Base-by-base conservation (phyloP, 2,113 vertebrate species). In the Ictalurus punctatus region DNA sequence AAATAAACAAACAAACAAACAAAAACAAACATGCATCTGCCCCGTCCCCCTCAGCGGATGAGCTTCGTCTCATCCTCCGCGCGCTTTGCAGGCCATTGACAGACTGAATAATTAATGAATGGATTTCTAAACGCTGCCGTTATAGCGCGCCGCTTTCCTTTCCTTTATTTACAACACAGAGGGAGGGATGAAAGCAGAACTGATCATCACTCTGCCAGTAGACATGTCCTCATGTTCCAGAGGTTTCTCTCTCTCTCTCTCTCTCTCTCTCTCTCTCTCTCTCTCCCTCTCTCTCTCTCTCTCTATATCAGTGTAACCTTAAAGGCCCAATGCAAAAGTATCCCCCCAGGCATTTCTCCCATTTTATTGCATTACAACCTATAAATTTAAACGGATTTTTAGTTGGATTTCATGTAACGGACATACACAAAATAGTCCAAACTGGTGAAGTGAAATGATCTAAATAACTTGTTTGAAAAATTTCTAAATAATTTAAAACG, bases 121-220 rank as follows among this genome's bases (percentile, higher is more conserved):
- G 44, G 13, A 16, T 79, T 48, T 79, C 13, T 52, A 79, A 52
- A 79, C 25, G 25, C 44, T 16, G 76, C 25, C n/a, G 48, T 27
- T 16, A 14, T 0, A n/a, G 23, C 6, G 48, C 21, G 9, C 44
- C 6, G 44, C 76, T 79, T 52, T 16, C 76, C 12, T n/a, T 54
- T 19, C 78, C 78, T 80, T 80, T 80, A 80, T 80, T 80, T 56
- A 80, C 48, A 30, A 54, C 48, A 54, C 48, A 76, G 73, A 76
- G 8, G 21, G 73, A 76, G 37, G 73, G 73, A 76, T 76, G 37
- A 76, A 76, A 76, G 73, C 19, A 48, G 40, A 76, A 76, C 34
- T 4, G 17, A 37, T 25, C 40, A 1, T 44, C 40, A 44, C 4
- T 19, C 71, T 21, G 34, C 37, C 73, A 76, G 73, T 6, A 2